Percentiles rank a stretch among this genome's conserved stretches.
These are phyloP conservation scores for Gisinianus flammeolus DNA, from an alignment of 2,888 invertebrate species.

Conservation along the genomic window DNA sequence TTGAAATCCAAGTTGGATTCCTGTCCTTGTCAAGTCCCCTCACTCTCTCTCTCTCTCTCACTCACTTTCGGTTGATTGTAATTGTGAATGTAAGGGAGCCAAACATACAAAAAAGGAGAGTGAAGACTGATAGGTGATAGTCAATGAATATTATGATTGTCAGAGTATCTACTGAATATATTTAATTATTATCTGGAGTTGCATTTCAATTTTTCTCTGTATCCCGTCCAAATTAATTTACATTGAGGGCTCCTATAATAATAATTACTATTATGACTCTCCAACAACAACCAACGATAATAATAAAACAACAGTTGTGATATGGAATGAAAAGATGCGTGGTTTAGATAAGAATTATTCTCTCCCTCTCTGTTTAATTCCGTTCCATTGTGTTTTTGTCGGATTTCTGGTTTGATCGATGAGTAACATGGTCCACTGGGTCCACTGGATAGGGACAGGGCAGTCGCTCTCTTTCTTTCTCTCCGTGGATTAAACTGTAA, in stretches of 20 bases:
- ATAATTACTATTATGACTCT: conserved; percentile 17
- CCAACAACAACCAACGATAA: background rate
- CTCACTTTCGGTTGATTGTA: too few species aligned
- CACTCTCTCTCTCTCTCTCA: background rate
- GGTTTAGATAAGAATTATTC: conserved; percentile 5
- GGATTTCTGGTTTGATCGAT: background rate
- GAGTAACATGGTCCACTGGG: too few species aligned
- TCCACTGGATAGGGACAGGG: too few species aligned
- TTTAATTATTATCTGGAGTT: conserved; percentile 22
- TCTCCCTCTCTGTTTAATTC: background rate
- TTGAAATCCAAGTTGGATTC: background rate
- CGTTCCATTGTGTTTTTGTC: background rate
- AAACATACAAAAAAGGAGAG: background rate
- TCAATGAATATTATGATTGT: background rate
- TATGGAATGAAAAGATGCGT: conserved; percentile 18
- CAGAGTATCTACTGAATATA: background rate
- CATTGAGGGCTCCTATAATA: conserved; percentile 29
- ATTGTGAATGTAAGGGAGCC: too few species aligned
- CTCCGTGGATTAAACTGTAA: background rate
- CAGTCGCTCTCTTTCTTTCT: background rate
- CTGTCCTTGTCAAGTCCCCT: background rate
- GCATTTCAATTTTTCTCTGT: conserved; percentile 38
- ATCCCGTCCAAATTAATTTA: conserved; percentile 44
- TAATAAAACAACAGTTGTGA: conserved; percentile 14
- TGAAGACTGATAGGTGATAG: background rate